These are phyloP conservation scores for Oscheius sp. DNA, from an alignment of 1,140 invertebrate species.

Conservation along the genomic window DNA sequence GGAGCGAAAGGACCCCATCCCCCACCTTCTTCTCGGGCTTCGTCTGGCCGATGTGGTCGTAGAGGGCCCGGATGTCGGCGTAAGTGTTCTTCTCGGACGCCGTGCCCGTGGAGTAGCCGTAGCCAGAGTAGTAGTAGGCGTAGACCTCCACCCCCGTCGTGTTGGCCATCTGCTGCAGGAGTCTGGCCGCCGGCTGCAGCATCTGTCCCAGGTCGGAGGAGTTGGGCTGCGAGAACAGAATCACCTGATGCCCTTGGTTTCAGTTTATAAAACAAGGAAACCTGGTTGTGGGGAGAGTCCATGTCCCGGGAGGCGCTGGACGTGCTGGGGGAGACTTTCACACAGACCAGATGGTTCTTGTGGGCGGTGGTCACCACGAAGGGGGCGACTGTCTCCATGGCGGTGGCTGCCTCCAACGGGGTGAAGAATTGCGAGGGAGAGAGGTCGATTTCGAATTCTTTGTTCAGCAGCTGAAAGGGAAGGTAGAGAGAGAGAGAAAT, in stretches of 20 bases:
- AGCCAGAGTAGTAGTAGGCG: conserved; percentile 38
- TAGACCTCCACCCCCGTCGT: conserved; percentile 22
- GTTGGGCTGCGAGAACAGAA: conserved; percentile 39
- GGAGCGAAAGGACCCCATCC: not conserved
- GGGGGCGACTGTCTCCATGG: not conserved
- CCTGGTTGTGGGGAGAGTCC: too few species aligned
- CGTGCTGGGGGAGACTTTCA: not conserved
- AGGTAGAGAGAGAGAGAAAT: too few species aligned
- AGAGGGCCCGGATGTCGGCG: conserved; percentile 32
- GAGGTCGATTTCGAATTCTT: not conserved
- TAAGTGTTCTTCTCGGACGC: conserved; percentile 34
- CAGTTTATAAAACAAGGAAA: not conserved
- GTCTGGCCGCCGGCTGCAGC: conserved; percentile 25
- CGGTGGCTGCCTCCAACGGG: not conserved
- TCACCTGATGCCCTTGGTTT: too few species aligned
- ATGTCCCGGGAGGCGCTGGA: too few species aligned
- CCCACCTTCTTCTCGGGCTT: conserved; percentile 31
- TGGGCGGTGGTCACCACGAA: conserved; percentile 11
- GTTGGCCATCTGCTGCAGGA: conserved; percentile 11
- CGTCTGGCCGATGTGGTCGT: conserved; percentile 26
- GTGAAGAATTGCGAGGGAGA: not conserved
- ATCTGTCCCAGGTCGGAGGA: conserved; percentile 35
- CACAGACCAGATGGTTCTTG: conserved; percentile 9
- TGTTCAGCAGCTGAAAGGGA: too few species aligned
- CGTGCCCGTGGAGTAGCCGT: conserved; percentile 23